phyloP scores from a whole-genome alignment of 2,113 vertebrate genomes.

The Varanus salvator region DNA sequence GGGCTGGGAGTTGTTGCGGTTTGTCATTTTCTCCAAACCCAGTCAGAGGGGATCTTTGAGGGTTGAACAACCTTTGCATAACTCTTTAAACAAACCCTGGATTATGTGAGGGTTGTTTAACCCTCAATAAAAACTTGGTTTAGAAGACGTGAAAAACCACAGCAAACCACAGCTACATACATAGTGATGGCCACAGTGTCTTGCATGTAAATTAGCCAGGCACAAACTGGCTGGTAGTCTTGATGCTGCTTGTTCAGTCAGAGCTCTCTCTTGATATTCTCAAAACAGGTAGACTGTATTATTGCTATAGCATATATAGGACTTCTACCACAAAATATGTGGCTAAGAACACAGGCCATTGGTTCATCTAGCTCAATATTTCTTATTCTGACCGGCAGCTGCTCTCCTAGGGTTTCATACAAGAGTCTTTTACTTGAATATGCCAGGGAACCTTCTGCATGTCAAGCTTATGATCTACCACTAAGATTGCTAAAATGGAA shows the following conservation, averaged over 20 bases:
- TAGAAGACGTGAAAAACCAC: no score
- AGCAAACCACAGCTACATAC: no score
- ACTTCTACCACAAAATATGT: neutral
- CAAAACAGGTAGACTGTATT: neutral
- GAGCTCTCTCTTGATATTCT: neutral
- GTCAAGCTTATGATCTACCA: neutral
- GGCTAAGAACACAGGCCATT: neutral
- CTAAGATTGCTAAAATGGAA: neutral
- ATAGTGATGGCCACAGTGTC: no score
- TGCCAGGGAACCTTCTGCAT: neutral
- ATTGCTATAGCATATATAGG: neutral
- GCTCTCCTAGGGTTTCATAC: neutral
- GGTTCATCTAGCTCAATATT: neutral
- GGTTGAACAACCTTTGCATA: no score
- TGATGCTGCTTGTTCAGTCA: neutral
- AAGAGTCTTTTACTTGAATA: neutral
- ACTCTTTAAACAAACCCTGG: no score
- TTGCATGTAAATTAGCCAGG: no score
- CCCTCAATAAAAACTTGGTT: no score
- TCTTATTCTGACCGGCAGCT: neutral
- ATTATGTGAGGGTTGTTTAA: no score
- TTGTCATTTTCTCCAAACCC: no score
- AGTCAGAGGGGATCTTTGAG: no score
- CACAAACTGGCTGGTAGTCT: neutral
- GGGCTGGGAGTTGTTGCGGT: no score